Conservation (phyloP, 2,113 vertebrate species). For the Brienomyrus brachyistius region DNA sequence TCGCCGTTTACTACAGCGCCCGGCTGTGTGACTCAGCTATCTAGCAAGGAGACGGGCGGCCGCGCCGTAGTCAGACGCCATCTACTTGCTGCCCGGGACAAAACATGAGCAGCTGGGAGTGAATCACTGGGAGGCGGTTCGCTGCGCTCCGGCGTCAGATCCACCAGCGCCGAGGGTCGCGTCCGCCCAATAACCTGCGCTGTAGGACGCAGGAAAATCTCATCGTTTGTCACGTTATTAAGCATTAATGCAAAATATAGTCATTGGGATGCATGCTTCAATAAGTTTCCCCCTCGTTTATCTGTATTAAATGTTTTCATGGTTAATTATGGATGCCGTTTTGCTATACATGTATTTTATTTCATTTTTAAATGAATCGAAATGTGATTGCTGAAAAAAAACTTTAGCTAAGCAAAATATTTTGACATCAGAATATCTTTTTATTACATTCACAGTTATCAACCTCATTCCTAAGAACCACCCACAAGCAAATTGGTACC, state of each 20-base stretch:
- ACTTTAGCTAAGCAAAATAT: background rate
- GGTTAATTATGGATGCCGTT: background rate
- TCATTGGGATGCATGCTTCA: background rate
- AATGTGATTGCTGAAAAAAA: background rate
- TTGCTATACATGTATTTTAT: background rate
- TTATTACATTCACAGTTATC: background rate
- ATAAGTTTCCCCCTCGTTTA: background rate
- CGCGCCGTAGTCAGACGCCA: slow-evolving; percentile 40
- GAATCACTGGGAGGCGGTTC: background rate
- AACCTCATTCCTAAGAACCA: background rate
- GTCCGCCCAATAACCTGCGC: background rate
- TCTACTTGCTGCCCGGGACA: slow-evolving; percentile 43
- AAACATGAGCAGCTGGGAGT: slow-evolving; percentile 23
- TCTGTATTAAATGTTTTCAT: background rate
- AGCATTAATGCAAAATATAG: background rate
- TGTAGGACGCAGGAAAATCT: background rate
- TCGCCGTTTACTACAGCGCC: slow-evolving; percentile 30
- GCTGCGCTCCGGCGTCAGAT: background rate
- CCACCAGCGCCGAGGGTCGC: background rate
- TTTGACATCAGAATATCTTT: background rate
- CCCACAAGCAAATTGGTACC: background rate
- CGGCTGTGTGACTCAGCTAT: slow-evolving; percentile 66
- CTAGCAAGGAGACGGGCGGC: slow-evolving; percentile 33
- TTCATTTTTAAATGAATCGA: background rate
- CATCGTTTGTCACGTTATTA: background rate